Percentiles rank a stretch among this genome's conserved stretches.
phyloP scores from a whole-genome alignment of 1,140 invertebrate genomes.

The Charaxes varanes region DNA sequence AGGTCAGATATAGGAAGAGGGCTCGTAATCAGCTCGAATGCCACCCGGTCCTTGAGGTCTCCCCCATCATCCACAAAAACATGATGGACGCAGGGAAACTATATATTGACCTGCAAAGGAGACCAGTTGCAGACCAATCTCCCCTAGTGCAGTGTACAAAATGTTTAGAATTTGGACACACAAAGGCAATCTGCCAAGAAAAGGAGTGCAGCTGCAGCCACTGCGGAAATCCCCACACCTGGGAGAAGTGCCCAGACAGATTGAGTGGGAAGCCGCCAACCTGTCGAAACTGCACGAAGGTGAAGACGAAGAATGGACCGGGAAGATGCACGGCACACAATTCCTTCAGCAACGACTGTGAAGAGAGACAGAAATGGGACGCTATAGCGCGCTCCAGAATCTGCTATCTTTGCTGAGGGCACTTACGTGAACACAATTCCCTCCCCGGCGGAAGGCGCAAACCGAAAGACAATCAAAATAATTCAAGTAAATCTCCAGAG shows the following conservation, averaged over 20 bases:
- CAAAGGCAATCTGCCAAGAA: not conserved
- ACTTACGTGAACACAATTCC: no score
- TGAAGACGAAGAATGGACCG: not conserved
- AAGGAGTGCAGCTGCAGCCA: slow-evolving; percentile 3
- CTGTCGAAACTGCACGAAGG: slow-evolving; percentile 5
- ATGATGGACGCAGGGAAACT: no score
- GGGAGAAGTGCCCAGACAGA: slow-evolving; percentile 1
- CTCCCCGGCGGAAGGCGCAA: not conserved
- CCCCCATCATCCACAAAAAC: no score
- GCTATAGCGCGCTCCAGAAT: slow-evolving; percentile 9
- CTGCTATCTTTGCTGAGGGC: slow-evolving; percentile 15
- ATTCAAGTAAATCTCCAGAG: slow-evolving; percentile 21
- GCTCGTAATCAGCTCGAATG: no score
- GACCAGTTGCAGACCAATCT: slow-evolving; percentile 5
- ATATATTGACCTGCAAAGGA: not conserved
- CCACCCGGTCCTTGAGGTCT: no score
- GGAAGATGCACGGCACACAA: not conserved
- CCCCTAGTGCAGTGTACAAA: slow-evolving; percentile 17
- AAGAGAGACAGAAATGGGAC: slow-evolving; percentile 14
- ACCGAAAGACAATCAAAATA: not conserved
- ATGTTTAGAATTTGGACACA: slow-evolving; percentile 13
- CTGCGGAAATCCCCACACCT: slow-evolving; percentile 1
- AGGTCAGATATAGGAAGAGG: no score
- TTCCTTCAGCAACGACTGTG: slow-evolving; percentile 11
- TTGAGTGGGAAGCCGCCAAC: not conserved